A percentile compares a stretch with the other conserved stretches of the same genome.
Conservation (phyloP, 2,888 invertebrate genomes). For the Perizoma flavofasciatum region DNA sequence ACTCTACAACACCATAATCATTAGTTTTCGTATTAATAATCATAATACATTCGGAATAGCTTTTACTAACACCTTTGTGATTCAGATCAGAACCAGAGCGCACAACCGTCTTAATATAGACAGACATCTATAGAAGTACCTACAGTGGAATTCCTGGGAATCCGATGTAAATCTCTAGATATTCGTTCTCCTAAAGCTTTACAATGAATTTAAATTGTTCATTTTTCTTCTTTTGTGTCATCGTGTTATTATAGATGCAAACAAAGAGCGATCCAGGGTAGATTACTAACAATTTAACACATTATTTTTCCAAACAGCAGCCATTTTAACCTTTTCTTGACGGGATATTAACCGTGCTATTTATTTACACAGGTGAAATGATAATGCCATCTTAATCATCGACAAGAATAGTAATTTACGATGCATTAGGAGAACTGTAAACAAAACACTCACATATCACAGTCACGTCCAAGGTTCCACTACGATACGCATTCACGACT, state of each 20-base stretch:
- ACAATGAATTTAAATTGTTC: not conserved
- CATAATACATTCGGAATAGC: too few species aligned
- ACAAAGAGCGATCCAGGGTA: too few species aligned
- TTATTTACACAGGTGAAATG: conserved; percentile 1
- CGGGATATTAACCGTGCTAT: too few species aligned
- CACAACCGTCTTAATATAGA: conserved; percentile 65
- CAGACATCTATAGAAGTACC: conserved; percentile 64
- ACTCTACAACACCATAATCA: not conserved
- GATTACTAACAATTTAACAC: too few species aligned
- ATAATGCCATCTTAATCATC: conserved; percentile 22
- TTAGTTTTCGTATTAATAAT: too few species aligned
- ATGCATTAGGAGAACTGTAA: conserved; percentile 22
- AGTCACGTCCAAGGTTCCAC: conserved; percentile 53
- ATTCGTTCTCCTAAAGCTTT: conserved; percentile 1
- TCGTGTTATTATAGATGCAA: too few species aligned
- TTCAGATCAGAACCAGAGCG: conserved; percentile 47
- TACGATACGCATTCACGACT: conserved; percentile 44
- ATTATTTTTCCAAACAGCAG: too few species aligned
- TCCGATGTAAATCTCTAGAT: conserved; percentile 39
- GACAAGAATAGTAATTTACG: conserved; percentile 25
- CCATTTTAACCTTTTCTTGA: too few species aligned
- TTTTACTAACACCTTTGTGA: conserved; percentile 47
- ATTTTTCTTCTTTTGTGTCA: not conserved
- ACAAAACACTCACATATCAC: conserved; percentile 38
- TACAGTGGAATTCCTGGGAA: conserved; percentile 58